Evolutionary conservation across 2,888 invertebrate species (phyloP), one percentile per base, ranked within the genome.

Genomic region (Dryococelus australis): DNA sequence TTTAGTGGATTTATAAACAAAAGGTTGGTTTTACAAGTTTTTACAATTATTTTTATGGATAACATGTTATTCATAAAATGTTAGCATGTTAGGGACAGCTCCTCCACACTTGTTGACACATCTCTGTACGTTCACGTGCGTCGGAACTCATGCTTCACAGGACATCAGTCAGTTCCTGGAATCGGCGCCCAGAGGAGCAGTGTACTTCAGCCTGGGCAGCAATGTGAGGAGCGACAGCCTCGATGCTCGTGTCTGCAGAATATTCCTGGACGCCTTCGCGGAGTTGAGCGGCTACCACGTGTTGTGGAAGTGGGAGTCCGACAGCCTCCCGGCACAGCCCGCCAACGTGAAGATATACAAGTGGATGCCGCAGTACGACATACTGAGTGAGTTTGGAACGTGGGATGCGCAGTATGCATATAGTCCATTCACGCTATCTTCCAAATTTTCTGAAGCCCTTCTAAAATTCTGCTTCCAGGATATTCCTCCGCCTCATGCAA

Each of bases 261-360:
- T 90, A 10, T 89, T 93, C 8, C 87, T 92, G 0, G 90, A 90
- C 2, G 91, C 90, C 0, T 92, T 93, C 47, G 91, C 92, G 0
- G 88, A 91, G 87, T 88, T 92, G 4, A 91, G 91, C 0, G 92
- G 92, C 51, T 90, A 93, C 85, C 91, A 92, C 20, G 91, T 94
- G 2, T 88, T 94, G 0, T 93, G 93, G 93, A 94, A 94, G 90
- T 94, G 93, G 91, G 93, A 93, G 89, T 91, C 92, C 80, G 93
- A 93, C 28, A 85, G 89, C 27, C 80, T 92, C 35, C 90, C 91
- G 0, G 90, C 92, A 53, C 35, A 90, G 5, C 93, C 93, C 0
- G 90, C 90, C 12, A 94, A 94, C 89, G 92, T 94, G 0, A 92
- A 92, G 87, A 90, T 93, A 0, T 84, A 92, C 24, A 89, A 92